A percentile compares a stretch with the other conserved stretches of the same genome.
Evolutionary conservation across 1,140 invertebrate genomes (phyloP).

Genomic region (Gonatopus flavifemur): DNA sequence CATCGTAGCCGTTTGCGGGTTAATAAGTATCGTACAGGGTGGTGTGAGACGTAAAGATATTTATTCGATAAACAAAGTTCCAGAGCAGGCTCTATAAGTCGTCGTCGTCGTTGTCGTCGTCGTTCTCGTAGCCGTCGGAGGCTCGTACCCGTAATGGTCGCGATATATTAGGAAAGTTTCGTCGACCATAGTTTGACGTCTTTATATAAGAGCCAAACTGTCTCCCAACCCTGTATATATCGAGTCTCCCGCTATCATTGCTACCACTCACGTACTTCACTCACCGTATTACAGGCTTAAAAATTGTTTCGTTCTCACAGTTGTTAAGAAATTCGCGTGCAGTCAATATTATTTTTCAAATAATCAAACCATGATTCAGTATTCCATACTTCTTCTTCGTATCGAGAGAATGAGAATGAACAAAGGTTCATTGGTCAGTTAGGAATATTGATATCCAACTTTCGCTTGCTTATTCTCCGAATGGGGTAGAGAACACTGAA

Average conservation of each 20-base stretch:
- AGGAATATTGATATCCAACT: too few species aligned
- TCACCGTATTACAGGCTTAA: conserved; percentile 11
- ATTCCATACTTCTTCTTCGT: too few species aligned
- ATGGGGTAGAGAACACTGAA: too few species aligned
- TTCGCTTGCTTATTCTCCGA: too few species aligned
- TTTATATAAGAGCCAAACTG: conserved; percentile 50
- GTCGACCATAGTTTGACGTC: conserved; percentile 44
- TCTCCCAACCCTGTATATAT: conserved; percentile 31
- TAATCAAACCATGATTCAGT: too few species aligned
- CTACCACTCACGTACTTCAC: conserved; percentile 22
- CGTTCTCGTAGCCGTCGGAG: conserved; percentile 31
- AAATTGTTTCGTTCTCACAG: neutral
- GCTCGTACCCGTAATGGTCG: conserved; percentile 47
- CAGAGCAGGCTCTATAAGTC: conserved; percentile 26
- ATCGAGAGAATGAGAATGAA: too few species aligned
- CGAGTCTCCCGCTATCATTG: conserved; percentile 24
- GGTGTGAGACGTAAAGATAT: too few species aligned
- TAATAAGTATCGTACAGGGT: neutral
- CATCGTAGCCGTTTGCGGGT: too few species aligned
- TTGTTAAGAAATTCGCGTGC: too few species aligned
- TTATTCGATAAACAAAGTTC: conserved; percentile 53
- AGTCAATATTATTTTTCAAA: too few species aligned
- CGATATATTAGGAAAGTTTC: conserved; percentile 52
- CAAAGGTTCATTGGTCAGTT: too few species aligned
- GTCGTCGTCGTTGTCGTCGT: neutral